phyloP scores from a whole-genome alignment of 2,888 invertebrate species.

The Protophormia terraenovae region DNA sequence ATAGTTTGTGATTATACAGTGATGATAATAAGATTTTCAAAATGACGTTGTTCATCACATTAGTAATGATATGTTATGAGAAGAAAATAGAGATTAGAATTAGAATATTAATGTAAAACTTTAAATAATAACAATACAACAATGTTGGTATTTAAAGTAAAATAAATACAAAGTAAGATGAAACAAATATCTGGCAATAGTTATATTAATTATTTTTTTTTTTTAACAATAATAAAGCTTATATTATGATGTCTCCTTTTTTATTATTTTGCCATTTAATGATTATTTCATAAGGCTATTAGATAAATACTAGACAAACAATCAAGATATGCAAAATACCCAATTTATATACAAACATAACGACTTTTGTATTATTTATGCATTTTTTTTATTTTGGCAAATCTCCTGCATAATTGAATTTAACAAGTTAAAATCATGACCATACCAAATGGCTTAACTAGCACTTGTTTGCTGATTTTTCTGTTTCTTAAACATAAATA shows the following conservation, averaged over 20 bases:
- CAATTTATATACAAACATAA: slow-evolving; percentile 62
- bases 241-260: slow-evolving; percentile 21
- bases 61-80: slow-evolving; percentile 35
- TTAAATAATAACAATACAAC: background rate
- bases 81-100: background rate
- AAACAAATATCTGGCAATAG: too few relatives aligned
- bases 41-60: slow-evolving; percentile 53
- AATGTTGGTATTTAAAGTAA: background rate
- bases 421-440: slow-evolving; percentile 59
- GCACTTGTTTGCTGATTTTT: slow-evolving; percentile 35
- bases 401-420: slow-evolving; percentile 58
- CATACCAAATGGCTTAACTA: slow-evolving; percentile 40
- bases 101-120: background rate
- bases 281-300: slow-evolving; percentile 4
- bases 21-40: slow-evolving; percentile 61
- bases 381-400: background rate
- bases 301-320: slow-evolving; percentile 38
- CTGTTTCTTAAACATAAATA: background rate
- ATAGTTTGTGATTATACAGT: slow-evolving; percentile 65
- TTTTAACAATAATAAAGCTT: too few relatives aligned
- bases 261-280: background rate
- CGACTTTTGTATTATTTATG: slow-evolving; percentile 26
- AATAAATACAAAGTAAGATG: background rate
- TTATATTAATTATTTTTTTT: too few relatives aligned
- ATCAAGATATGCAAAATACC: slow-evolving; percentile 60